Evolutionary conservation across 2,888 invertebrate genomes (phyloP).

Genomic region (Synergus itoensis): DNA sequence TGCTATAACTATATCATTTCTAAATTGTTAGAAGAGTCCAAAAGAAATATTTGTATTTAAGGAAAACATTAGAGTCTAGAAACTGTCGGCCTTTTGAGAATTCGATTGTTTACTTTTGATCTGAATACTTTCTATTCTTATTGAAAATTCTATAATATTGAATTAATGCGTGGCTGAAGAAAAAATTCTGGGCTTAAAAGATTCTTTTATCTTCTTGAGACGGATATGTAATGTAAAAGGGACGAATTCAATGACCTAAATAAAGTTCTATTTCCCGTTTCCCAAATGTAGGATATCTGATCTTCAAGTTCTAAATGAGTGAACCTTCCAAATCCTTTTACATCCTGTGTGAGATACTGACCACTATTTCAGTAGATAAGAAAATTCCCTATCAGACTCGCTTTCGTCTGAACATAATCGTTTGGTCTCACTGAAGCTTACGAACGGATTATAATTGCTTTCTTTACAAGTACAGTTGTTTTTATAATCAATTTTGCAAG

Average conservation of each 20-base stretch:
- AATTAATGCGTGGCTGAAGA: neutral
- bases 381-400: neutral
- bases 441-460: neutral
- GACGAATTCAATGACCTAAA: neutral
- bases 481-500: too few species aligned
- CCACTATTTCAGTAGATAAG: slow-evolving; percentile 5
- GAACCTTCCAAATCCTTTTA: neutral
- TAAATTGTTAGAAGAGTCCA: neutral
- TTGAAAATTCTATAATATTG: neutral
- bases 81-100: neutral
- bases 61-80: too few species aligned
- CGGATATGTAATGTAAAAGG: neutral
- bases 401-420: neutral
- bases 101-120: neutral
- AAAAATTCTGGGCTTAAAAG: neutral
- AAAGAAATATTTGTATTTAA: too few species aligned
- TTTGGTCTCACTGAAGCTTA: neutral
- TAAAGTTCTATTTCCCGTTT: neutral
- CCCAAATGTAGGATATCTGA: neutral
- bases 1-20: neutral
- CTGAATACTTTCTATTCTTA: neutral
- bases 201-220: neutral
- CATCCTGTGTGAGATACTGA: neutral
- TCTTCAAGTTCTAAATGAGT: neutral
- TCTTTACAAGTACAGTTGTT: neutral